These are phyloP conservation scores for Physeter macrocephalus DNA, from an alignment of 2,113 vertebrate genomes.

Conservation along the genomic window DNA sequence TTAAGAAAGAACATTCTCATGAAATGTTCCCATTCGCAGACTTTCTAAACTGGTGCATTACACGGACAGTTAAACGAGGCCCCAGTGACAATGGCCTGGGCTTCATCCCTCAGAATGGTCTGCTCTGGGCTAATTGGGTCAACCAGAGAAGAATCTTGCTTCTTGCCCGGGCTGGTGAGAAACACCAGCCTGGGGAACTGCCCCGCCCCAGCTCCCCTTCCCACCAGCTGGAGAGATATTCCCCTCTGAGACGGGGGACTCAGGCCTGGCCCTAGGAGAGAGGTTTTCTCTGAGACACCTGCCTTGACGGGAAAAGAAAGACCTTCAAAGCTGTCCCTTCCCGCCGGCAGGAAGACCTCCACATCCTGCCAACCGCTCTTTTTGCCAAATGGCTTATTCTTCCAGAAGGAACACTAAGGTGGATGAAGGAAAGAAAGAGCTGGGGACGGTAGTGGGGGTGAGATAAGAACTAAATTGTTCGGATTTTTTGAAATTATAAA, in stretches of 20 bases:
- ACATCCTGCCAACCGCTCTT: too few relatives aligned
- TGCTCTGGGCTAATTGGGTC: neutral
- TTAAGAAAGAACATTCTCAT: neutral
- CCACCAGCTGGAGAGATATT: neutral
- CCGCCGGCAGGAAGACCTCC: rapidly evolving
- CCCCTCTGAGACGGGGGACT: rapidly evolving
- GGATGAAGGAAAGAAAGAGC: neutral
- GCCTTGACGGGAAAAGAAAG: neutral
- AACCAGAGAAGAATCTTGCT: neutral
- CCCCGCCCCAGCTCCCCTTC: too few relatives aligned
- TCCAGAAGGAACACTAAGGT: neutral
- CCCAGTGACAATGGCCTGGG: neutral
- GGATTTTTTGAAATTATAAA: neutral
- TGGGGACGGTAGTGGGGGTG: rapidly evolving
- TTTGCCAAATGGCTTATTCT: neutral
- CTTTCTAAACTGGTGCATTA: neutral
- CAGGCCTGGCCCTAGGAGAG: rapidly evolving
- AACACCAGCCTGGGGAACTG: neutral
- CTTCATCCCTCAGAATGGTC: neutral
- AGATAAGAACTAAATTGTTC: neutral
- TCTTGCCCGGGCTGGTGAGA: neutral
- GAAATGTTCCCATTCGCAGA: neutral
- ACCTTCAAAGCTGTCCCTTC: neutral
- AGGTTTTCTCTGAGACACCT: neutral
- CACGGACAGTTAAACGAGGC: neutral